A percentile compares a stretch with the other conserved stretches of the same genome.
Evolutionary conservation across 1,140 invertebrate genomes (phyloP).

Genomic region (Hirudo medicinalis): DNA sequence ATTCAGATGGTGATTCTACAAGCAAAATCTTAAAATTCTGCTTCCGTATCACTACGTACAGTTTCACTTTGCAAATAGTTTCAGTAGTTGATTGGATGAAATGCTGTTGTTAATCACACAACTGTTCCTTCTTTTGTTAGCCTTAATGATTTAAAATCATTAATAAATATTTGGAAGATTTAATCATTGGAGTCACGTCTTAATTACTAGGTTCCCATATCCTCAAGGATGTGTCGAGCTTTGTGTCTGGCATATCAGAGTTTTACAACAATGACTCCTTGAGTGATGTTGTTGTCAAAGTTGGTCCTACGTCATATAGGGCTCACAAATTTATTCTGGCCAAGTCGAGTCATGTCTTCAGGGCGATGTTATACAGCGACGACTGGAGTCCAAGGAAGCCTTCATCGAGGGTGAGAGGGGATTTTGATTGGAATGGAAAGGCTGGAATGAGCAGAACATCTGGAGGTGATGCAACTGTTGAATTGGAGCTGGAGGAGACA

Average conservation of each 20-base stretch:
- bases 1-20: no score
- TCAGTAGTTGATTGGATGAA: no score
- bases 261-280: conserved; percentile 36
- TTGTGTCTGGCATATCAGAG: conserved; percentile 36
- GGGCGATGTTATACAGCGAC: conserved; percentile 37
- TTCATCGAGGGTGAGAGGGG: neutral
- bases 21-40: no score
- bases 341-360: conserved; percentile 39
- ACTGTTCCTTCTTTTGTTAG: no score
- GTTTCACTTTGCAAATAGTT: no score
- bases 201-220: conserved; percentile 22
- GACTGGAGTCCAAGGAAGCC: conserved; percentile 28
- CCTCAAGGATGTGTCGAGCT: conserved; percentile 35
- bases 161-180: no score
- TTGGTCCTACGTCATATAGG: conserved; percentile 31
- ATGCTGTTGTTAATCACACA: no score
- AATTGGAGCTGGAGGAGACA: conserved; percentile 36
- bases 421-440: neutral
- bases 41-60: no score
- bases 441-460: neutral
- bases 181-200: neutral
- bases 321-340: conserved; percentile 40
- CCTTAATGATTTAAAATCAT: no score
- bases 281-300: conserved; percentile 36
- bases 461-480: conserved; percentile 21